Conservation (phyloP, 2,888 invertebrate species). For the Panopea generosa region DNA sequence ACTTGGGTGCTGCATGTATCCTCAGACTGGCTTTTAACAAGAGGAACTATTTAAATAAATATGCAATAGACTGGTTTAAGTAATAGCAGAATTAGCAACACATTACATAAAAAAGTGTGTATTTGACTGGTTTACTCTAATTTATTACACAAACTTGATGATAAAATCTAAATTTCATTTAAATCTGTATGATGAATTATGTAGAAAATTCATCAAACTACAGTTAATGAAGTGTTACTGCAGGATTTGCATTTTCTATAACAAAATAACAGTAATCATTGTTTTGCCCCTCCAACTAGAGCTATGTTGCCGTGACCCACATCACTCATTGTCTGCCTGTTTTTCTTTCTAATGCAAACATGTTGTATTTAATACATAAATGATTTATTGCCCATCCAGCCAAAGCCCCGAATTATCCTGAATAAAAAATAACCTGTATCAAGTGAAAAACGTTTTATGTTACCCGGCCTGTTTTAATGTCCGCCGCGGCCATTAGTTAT, state of each 20-base stretch:
- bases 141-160: too few relatives aligned
- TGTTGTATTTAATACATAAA: conserved; percentile 24
- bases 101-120: too few relatives aligned
- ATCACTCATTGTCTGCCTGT: too few relatives aligned
- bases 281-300: not conserved
- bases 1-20: too few relatives aligned
- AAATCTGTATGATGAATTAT: too few relatives aligned
- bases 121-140: too few relatives aligned
- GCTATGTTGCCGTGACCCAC: not conserved
- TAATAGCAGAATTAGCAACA: too few relatives aligned
- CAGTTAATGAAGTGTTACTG: not conserved
- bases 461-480: conserved; percentile 19
- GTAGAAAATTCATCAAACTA: not conserved
- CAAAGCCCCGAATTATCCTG: conserved; percentile 20
- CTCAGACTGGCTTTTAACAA: too few relatives aligned
- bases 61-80: too few relatives aligned
- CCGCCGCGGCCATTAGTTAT: conserved; percentile 24
- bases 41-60: too few relatives aligned
- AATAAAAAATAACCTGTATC: conserved; percentile 18
- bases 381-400: conserved; percentile 18
- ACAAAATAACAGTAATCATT: not conserved
- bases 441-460: conserved; percentile 23
- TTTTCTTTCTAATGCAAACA: conserved; percentile 20
- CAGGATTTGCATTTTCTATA: not conserved
- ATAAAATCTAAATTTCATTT: too few relatives aligned